Base-by-base conservation (phyloP, 2,888 invertebrate genomes). In the Lutraria lutraria region DNA sequence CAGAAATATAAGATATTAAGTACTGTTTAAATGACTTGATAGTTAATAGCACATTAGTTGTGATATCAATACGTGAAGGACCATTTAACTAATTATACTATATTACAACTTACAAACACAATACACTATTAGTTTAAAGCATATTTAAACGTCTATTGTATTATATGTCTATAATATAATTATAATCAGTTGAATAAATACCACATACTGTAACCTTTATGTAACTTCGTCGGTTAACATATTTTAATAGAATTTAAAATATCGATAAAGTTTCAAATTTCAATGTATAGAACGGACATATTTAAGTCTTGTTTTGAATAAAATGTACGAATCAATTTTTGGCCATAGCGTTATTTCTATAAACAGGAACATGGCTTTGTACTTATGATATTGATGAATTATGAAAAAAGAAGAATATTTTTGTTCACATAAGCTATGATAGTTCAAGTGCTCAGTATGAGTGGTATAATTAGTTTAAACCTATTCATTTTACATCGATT, bases 181-280 rank as follows among this genome's bases (percentile, higher is more conserved):
- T 54, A 54, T 81, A 52, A 81, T 81, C 81, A 52, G 13, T 52
- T 53, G 52, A 53, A 53, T 52, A 81, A 52, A 81, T 53, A 53
- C 81, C 19, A 0, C 6, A 52, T n/a, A 81, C 25, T 76, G 76
- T 76, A 34, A 76, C 29, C 76, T 31, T 19, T 76, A 31, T 34
- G 16, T 31, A 81, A 52, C 13, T 25, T 52, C 52, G 43, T 81
- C 25, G 53, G 52, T 53, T 19, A 21, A n/a, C 54, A 81, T 81
- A 81, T 81, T 81, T 81, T 81, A 25, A 81, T 81, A 54, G 81
- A 52, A 54, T 81, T 53, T 81, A 21, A 21, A 81, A 25, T 34
- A 54, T 53, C 21, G 81, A n/a, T 54, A 81, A 81, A 81, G 54
- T 52, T 34, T 53, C 52, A 81, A 52, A 81, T 53, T 52, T 52